Evolutionary conservation across 2,888 invertebrate genomes (phyloP).

Genomic region (Trissolcus brochymenae): DNA sequence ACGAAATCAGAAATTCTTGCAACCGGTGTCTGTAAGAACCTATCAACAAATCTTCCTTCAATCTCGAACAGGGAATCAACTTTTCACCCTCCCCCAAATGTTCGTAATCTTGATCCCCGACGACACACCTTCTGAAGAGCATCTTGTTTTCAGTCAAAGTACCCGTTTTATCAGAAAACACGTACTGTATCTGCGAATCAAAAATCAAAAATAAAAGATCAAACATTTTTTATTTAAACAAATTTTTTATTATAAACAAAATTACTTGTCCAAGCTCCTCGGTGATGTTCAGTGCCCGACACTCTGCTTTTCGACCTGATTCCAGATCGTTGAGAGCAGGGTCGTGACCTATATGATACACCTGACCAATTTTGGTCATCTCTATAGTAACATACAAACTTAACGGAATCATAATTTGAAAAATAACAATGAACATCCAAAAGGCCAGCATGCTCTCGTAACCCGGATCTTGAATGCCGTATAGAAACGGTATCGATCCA

Average conservation of each 20-base stretch:
- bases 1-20: constrained; percentile 91
- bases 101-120: constrained; percentile 92
- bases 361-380: constrained; percentile 96
- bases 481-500: constrained; percentile 82
- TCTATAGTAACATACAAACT: constrained; percentile 98
- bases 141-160: constrained; percentile 98
- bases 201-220: not conserved
- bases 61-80: constrained; percentile 77
- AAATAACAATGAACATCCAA: constrained; percentile 96
- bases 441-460: constrained; percentile 91
- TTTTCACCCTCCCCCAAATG: constrained; percentile 85
- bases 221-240: too few species aligned
- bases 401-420: constrained; percentile 97
- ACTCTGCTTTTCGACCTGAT: constrained; percentile 89
- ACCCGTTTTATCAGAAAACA: constrained; percentile 98
- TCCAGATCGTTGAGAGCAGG: constrained; percentile 89
- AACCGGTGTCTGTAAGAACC: constrained; percentile 83
- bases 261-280: constrained; percentile 95
- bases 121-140: constrained; percentile 94
- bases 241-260: not conserved
- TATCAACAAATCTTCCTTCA: constrained; percentile 78
- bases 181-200: constrained; percentile 83
- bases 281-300: constrained; percentile 96
- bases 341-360: constrained; percentile 96
- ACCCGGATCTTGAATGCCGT: constrained; percentile 80